Evolutionary conservation across 2,888 invertebrate species (phyloP), one percentile per base, ranked within the genome.

Genomic region (Cyclophora albipunctata): DNA sequence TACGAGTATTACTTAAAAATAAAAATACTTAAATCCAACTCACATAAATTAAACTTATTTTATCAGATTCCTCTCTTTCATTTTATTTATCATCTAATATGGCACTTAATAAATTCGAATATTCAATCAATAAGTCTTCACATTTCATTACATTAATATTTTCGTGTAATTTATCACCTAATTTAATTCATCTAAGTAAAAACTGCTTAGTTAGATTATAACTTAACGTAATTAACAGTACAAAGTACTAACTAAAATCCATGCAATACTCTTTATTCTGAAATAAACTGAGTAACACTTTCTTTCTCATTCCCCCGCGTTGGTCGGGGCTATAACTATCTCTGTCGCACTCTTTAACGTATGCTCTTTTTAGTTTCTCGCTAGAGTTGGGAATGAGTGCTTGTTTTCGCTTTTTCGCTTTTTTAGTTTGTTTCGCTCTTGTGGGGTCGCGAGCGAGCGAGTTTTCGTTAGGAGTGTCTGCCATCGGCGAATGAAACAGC

Each of bases 211-310:
- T 20, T 20, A 20, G 20, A 20, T 20, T 20, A 20, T 20, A 20
- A 20, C 20, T 20, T 20, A 20, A 20, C 20, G 1, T 20, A 20
- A 20, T 20, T 20, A 2, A 20, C 20, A 37, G 37, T 37, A 37
- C 37, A 37, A 4, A 37, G 5, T 5, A 37, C 37, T 53, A 68
- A 37, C 64, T 62, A 5, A 64, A 64, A 55, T 84, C 84, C 75
- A 85, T 78, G 48, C 70, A 70, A 55, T 81, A 84, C 55, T 84
- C 82, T 50, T 79, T 81, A 62, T 80, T 78, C 60, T 81, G 79
- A 60, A 84, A 81, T 57, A 82, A 59, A 55, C 84, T 82, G 46
- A 81, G 74, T 53, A 82, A 62, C 44, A 81, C 73, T 46, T 67
- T 74, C 61, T 77, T 78, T 73, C 80, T 78, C 74, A 81, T 78